phyloP scores from a whole-genome alignment of 2,888 invertebrate genomes.

The Seira sanloemensis region DNA sequence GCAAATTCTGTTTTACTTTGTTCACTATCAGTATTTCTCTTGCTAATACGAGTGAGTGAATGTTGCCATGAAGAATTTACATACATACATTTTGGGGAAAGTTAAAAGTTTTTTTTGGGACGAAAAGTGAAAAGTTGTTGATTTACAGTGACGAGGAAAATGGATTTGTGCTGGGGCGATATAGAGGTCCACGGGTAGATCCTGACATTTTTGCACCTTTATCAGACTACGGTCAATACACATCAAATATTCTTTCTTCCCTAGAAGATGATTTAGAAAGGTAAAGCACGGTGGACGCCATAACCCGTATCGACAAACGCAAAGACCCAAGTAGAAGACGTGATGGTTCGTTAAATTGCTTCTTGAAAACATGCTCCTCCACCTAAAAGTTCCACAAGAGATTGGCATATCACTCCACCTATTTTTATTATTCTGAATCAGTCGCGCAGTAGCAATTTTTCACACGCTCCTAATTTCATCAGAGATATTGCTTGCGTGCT shows the following conservation, averaged over 20 bases:
- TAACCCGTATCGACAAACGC: not conserved
- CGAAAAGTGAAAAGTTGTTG: slow-evolving; percentile 45
- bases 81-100: not conserved
- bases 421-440: not conserved
- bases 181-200: slow-evolving; percentile 71
- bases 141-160: slow-evolving; percentile 71
- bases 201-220: slow-evolving; percentile 68
- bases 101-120: not conserved
- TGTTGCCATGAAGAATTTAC: no score
- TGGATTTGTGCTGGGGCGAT: slow-evolving; percentile 72
- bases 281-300: slow-evolving; percentile 57
- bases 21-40: no score
- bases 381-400: not conserved
- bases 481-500: not conserved
- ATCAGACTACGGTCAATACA: slow-evolving; percentile 70
- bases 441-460: slow-evolving; percentile 7
- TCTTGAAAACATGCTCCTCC: not conserved
- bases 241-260: slow-evolving; percentile 64
- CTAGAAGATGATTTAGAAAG: slow-evolving; percentile 72
- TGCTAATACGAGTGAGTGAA: no score
- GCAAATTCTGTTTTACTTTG: not conserved
- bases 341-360: slow-evolving; percentile 49
- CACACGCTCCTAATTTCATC: not conserved
- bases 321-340: slow-evolving; percentile 43
- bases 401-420: not conserved